Conservation (phyloP, 2,888 invertebrate species). For the Tetropium fuscum region DNA sequence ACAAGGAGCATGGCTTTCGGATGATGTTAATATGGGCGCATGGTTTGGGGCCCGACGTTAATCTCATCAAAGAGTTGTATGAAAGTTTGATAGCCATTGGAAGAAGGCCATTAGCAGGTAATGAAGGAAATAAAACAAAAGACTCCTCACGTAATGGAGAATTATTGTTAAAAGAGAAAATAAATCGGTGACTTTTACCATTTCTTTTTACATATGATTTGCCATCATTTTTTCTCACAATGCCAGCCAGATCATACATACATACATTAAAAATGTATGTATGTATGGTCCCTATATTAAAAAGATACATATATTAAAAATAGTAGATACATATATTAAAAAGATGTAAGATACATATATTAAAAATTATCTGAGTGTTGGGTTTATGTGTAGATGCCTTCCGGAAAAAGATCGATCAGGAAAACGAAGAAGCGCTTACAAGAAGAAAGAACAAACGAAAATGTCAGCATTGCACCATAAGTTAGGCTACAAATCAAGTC, state of each 20-base stretch:
- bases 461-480: constrained; percentile 56
- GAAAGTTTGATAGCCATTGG: constrained; percentile 74
- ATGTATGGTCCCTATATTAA: too few species aligned
- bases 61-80: constrained; percentile 72
- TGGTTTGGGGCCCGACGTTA: constrained; percentile 71
- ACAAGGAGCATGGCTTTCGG: constrained; percentile 77
- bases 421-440: constrained; percentile 62
- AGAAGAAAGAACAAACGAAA: constrained; percentile 56
- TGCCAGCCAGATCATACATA: too few species aligned
- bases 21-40: constrained; percentile 77
- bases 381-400: constrained; percentile 55
- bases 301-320: too few species aligned
- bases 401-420: constrained; percentile 60
- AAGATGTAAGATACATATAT: too few species aligned
- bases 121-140: too few species aligned
- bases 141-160: too few species aligned
- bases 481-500: constrained; percentile 42
- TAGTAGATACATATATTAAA: too few species aligned
- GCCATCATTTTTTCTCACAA: too few species aligned
- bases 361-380: background rate
- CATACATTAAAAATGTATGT: too few species aligned
- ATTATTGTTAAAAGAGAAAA: too few species aligned
- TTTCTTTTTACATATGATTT: too few species aligned
- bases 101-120: constrained; percentile 63
- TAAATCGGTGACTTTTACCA: too few species aligned